Base-by-base conservation (phyloP, 2,113 vertebrate species). In the Megaceryle maxima region DNA sequence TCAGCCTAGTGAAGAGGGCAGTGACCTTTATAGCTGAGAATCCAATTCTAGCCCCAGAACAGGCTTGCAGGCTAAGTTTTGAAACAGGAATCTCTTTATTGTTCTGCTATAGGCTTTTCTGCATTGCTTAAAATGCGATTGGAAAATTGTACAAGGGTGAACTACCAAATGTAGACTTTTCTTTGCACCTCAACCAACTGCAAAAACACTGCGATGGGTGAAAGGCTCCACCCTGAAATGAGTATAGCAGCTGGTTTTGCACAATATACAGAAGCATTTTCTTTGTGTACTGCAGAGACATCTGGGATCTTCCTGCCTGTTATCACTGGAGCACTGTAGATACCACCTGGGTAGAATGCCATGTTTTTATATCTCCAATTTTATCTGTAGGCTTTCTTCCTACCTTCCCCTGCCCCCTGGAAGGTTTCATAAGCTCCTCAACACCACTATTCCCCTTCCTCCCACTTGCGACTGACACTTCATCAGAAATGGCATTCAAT, bases 401-500 rank as follows among this genome's bases (percentile, higher is more conserved):
- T 13, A 21, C 63, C 41, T 69, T 7, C 13, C 11, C 11, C 3
- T 6, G 15, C 16, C 16, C 46, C 19, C 43, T 8, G 4, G 28
- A 72, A 84, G 44, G 43, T 72, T 94, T 84, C 48, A 24, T 90
- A 81, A 92, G 31, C 43, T 86, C 28, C 46, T 93, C 56, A 77
- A 70, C 20, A 19, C 11, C 55, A 35, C 60, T 77, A 4, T 85
- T 94, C 35, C 63, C 60, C 39, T 79, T 93, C 51, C 57, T 89
- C 85, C 67, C 63, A 70, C 57, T 95, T 96, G 70, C 59, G 90
- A 5, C 55, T 59, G 29, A 48, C 31, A 77, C 73, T 96, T 95
- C 43, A 70, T 83, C 81, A 68, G 57, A 83, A 79, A 88, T 82
- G 46, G 20, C 44, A 92, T 92, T 94, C 82, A 66, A 19, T 76